These are phyloP conservation scores for Podilymbus podiceps DNA, from an alignment of 2,113 vertebrate genomes.

Conservation along the genomic window DNA sequence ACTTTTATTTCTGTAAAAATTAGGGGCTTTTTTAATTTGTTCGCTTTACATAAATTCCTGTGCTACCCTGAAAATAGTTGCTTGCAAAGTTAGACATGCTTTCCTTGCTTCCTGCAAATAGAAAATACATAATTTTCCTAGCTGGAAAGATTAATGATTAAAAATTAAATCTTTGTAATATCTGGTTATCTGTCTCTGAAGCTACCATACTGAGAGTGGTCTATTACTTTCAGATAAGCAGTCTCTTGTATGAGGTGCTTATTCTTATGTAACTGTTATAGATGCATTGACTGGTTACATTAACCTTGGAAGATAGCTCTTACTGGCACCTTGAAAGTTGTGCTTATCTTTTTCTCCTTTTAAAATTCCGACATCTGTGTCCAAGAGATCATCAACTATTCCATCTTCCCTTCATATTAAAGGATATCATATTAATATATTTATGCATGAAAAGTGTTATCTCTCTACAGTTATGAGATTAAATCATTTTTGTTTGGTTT, in stretches of 20 bases:
- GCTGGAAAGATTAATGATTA: not conserved
- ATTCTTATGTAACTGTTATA: not conserved
- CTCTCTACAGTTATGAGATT: not conserved
- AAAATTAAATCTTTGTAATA: not conserved
- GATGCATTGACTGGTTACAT: not conserved
- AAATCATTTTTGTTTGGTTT: not conserved
- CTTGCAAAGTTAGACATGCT: not conserved
- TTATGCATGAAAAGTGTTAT: not conserved
- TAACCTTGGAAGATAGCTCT: not conserved
- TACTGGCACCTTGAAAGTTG: not conserved
- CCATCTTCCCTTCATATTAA: not conserved
- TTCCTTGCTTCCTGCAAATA: not conserved
- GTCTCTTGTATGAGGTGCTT: not conserved
- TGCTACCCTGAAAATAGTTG: not conserved
- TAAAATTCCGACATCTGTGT: not conserved
- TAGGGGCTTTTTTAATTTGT: not conserved
- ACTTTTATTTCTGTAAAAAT: not conserved
- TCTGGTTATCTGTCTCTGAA: not conserved
- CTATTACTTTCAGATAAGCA: not conserved
- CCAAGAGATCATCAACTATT: not conserved
- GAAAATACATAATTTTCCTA: not conserved
- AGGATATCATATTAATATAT: not conserved
- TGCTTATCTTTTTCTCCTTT: not conserved
- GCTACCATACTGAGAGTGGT: not conserved
- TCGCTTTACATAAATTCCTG: not conserved